Percentiles rank a stretch among this genome's conserved stretches.
These are phyloP conservation scores for Amaurobius ferox DNA, from an alignment of 2,888 invertebrate genomes.

Conservation along the genomic window DNA sequence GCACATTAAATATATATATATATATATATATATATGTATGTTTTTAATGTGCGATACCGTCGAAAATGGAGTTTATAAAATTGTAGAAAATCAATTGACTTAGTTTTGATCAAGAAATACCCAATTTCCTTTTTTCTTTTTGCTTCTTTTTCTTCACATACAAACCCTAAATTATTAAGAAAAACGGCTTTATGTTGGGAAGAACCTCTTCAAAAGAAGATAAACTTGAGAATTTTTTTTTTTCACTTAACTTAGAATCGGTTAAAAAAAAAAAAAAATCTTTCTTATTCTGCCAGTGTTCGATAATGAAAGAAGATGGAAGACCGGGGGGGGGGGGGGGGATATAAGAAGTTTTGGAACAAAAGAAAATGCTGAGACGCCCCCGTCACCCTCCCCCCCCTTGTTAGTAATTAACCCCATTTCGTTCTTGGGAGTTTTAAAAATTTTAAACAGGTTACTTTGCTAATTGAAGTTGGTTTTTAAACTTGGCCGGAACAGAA, in stretches of 20 bases:
- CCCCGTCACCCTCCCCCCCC: not conserved
- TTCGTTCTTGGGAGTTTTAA: not conserved
- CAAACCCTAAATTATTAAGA: too few relatives aligned
- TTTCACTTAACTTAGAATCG: not conserved
- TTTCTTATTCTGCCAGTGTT: not conserved
- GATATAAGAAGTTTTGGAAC: not conserved
- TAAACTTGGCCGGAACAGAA: not conserved
- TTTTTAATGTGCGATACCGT: too few relatives aligned
- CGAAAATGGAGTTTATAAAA: too few relatives aligned
- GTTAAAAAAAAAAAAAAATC: not conserved
- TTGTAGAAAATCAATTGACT: too few relatives aligned
- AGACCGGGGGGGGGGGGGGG: not conserved
- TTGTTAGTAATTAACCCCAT: not conserved
- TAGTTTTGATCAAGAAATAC: too few relatives aligned
- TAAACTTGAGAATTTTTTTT: not conserved
- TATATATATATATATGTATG: too few relatives aligned
- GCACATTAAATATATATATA: too few relatives aligned
- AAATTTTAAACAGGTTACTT: not conserved
- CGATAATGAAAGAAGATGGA: not conserved
- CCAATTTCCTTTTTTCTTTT: too few relatives aligned
- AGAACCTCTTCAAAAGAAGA: too few relatives aligned
- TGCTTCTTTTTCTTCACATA: too few relatives aligned
- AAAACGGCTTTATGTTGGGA: too few relatives aligned
- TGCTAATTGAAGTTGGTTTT: slow-evolving; percentile 16
- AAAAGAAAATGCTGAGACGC: not conserved